phyloP scores from a whole-genome alignment of 2,113 vertebrate species.

The Xenopus laevis region DNA sequence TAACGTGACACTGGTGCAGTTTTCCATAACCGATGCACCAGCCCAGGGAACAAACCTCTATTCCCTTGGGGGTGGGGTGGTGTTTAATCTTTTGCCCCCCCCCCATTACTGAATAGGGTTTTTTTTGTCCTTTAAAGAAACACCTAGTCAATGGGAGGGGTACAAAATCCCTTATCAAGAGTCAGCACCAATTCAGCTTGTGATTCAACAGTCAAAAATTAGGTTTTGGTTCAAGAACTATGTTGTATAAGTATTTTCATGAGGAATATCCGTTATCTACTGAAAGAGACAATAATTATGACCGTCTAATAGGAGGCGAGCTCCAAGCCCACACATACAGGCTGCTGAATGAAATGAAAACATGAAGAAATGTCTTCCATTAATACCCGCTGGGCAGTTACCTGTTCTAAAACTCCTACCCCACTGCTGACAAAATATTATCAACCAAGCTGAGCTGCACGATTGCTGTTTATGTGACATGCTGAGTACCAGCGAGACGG shows the following conservation, averaged over 20 bases:
- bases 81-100: too few relatives aligned
- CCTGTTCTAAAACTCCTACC: not conserved
- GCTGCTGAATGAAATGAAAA: not conserved
- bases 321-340: not conserved
- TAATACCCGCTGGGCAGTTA: not conserved
- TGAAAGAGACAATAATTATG: not conserved
- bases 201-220: too few relatives aligned
- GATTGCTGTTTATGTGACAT: not conserved
- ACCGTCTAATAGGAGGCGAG: not conserved
- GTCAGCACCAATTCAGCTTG: not conserved
- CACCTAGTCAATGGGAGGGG: too few relatives aligned
- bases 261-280: not conserved
- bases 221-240: too few relatives aligned
- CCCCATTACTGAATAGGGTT: too few relatives aligned
- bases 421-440: not conserved
- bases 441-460: not conserved
- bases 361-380: not conserved
- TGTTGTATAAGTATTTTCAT: not conserved
- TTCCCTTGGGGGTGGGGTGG: too few relatives aligned
- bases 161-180: too few relatives aligned
- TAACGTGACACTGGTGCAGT: too few relatives aligned
- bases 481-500: not conserved
- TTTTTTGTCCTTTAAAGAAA: too few relatives aligned
- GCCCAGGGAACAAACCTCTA: too few relatives aligned
- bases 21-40: too few relatives aligned